These are phyloP conservation scores for Melanerpes aurifrons DNA, from an alignment of 2,113 vertebrate species.

Conservation along the genomic window DNA sequence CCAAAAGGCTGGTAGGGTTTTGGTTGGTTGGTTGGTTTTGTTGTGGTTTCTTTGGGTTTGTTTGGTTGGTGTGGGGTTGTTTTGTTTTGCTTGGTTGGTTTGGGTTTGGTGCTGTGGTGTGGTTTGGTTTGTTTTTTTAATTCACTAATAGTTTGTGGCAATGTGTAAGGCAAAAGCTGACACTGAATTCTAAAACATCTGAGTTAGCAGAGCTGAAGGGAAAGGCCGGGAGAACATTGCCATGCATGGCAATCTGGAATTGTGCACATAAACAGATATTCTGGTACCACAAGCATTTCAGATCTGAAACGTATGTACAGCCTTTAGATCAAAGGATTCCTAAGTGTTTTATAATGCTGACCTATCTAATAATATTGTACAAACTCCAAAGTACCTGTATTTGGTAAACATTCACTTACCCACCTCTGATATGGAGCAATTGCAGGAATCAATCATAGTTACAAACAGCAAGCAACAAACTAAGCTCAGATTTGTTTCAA, in stretches of 20 bases:
- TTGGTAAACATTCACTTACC: constrained; percentile 41
- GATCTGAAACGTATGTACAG: not conserved
- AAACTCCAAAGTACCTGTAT: constrained; percentile 63
- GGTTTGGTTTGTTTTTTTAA: too few relatives aligned
- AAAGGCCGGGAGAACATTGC: not conserved
- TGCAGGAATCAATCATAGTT: constrained; percentile 8
- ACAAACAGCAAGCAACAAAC: not conserved
- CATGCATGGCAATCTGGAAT: not conserved
- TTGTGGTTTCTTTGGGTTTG: too few relatives aligned
- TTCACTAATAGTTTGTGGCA: not conserved
- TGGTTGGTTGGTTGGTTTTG: not conserved
- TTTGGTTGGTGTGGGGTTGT: too few relatives aligned
- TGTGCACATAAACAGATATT: not conserved
- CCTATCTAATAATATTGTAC: constrained; percentile 22
- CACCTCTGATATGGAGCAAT: constrained; percentile 26
- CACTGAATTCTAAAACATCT: not conserved
- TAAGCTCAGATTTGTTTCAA: not conserved
- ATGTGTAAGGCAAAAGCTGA: not conserved
- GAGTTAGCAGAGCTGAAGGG: not conserved
- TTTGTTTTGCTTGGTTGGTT: too few relatives aligned
- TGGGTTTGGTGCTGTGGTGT: not conserved
- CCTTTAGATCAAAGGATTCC: constrained; percentile 13
- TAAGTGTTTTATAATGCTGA: constrained; percentile 27
- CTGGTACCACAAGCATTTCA: not conserved
- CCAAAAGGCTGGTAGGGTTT: not conserved